phyloP scores from a whole-genome alignment of 2,888 invertebrate genomes.

The Loripinus fragilis region DNA sequence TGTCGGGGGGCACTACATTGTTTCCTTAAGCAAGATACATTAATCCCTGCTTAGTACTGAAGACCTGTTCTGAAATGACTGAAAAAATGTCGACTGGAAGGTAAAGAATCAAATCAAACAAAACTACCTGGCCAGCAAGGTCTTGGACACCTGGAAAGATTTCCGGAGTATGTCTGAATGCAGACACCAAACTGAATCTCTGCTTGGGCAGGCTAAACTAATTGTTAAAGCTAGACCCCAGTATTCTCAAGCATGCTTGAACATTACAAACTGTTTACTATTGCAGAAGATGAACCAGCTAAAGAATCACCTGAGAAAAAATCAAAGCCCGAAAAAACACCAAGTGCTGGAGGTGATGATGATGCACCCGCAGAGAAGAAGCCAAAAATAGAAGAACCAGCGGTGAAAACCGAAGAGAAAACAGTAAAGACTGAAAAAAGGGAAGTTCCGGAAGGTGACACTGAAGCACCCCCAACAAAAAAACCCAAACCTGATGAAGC shows the following conservation, averaged over 20 bases:
- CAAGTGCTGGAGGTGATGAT: background rate
- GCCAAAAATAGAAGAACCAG: conserved; percentile 5
- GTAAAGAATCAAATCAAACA: too few relatives aligned
- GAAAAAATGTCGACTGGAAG: too few relatives aligned
- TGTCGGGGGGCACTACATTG: too few relatives aligned
- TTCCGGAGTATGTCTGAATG: background rate
- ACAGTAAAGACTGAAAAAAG: background rate
- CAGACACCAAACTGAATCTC: background rate
- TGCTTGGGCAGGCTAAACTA: too few relatives aligned
- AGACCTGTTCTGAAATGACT: too few relatives aligned
- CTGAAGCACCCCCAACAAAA: background rate
- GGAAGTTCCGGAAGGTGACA: background rate
- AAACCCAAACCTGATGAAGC: conserved; percentile 3
- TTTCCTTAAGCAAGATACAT: too few relatives aligned
- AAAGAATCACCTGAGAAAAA: conserved; percentile 25
- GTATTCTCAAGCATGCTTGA: too few relatives aligned
- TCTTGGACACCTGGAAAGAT: too few relatives aligned
- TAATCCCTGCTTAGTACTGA: too few relatives aligned
- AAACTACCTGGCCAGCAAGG: too few relatives aligned
- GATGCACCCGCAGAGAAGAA: conserved; percentile 26
- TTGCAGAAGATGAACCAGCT: background rate
- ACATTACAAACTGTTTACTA: too few relatives aligned
- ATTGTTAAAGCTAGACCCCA: too few relatives aligned
- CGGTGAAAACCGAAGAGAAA: background rate
- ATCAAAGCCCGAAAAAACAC: background rate